Percentiles rank a stretch among this genome's conserved stretches.
Conservation (phyloP, 2,797 vertebrate species). For the Xyrichtys novacula region DNA sequence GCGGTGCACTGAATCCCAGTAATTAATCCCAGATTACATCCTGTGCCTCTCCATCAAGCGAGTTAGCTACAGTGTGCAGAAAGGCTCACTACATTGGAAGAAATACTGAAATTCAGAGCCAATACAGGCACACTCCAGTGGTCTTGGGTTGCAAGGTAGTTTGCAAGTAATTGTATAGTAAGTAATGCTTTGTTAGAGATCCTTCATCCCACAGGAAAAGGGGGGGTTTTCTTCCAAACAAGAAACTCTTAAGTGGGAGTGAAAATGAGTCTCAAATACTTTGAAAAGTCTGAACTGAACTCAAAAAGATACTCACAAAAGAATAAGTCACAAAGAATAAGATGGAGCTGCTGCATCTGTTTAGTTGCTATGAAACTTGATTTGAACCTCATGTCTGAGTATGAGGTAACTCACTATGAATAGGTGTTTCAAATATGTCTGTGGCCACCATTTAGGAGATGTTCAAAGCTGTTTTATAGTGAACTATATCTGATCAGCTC, state of each 20-base stretch:
- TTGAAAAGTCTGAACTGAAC: background rate
- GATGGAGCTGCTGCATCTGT: background rate
- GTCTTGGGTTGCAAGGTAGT: slow-evolving; percentile 24
- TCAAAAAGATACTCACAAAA: background rate
- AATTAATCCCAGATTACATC: slow-evolving; percentile 85
- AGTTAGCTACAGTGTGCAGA: slow-evolving; percentile 60
- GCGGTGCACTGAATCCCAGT: slow-evolving; percentile 68
- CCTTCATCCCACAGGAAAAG: slow-evolving; percentile 7
- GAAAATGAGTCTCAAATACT: background rate
- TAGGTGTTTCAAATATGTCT: too few species aligned
- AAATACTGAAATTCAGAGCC: slow-evolving; percentile 38
- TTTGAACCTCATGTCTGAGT: background rate
- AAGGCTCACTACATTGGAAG: slow-evolving; percentile 39
- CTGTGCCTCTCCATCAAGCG: slow-evolving; percentile 66
- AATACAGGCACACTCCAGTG: slow-evolving; percentile 17
- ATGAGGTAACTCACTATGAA: background rate
- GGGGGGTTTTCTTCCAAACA: slow-evolving; percentile 6
- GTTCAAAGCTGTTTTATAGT: too few species aligned
- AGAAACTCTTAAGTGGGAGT: background rate
- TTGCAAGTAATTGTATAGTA: slow-evolving; percentile 35
- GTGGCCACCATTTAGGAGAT: too few species aligned
- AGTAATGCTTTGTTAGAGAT: slow-evolving; percentile 16
- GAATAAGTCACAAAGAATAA: background rate
- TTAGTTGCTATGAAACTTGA: background rate
- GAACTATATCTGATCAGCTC: too few species aligned